Conservation (phyloP, 1,140 invertebrate genomes). For the Chionoecetes opilio region DNA sequence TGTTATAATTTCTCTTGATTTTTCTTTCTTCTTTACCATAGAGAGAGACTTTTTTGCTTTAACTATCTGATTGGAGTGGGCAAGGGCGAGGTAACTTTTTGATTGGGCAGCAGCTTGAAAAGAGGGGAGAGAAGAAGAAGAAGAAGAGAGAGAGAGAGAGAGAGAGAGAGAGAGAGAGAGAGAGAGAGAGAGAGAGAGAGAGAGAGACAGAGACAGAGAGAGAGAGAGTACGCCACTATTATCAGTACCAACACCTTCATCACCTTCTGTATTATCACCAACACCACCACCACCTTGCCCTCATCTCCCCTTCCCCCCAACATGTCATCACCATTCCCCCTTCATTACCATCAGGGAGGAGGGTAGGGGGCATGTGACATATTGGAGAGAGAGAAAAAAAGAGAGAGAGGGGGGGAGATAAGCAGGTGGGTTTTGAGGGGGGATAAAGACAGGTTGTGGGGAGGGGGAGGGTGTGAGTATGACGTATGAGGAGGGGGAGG, state of each 20-base stretch:
- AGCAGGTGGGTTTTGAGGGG: neutral
- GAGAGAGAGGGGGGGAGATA: neutral
- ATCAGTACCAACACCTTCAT: neutral
- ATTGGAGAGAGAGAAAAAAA: neutral
- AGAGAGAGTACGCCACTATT: neutral
- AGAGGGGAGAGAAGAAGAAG: neutral
- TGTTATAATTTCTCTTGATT: too few species aligned
- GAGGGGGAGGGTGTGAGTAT: neutral
- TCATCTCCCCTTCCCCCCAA: neutral
- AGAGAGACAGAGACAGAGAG: slow-evolving; percentile 48
- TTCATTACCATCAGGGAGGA: neutral
- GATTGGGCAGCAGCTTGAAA: neutral
- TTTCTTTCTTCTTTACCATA: too few species aligned
- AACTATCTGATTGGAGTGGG: neutral
- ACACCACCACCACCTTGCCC: neutral
- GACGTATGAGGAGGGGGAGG: slow-evolving; percentile 11
- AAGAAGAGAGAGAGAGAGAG: neutral
- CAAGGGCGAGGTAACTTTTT: neutral
- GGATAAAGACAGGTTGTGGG: slow-evolving; percentile 25
- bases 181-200: neutral
- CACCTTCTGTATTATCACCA: neutral
- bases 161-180: neutral
- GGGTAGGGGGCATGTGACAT: neutral
- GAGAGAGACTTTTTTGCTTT: neutral
- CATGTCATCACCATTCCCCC: too few species aligned